Conservation (phyloP, 2,888 invertebrate genomes). For the Cepaea hortensis region DNA sequence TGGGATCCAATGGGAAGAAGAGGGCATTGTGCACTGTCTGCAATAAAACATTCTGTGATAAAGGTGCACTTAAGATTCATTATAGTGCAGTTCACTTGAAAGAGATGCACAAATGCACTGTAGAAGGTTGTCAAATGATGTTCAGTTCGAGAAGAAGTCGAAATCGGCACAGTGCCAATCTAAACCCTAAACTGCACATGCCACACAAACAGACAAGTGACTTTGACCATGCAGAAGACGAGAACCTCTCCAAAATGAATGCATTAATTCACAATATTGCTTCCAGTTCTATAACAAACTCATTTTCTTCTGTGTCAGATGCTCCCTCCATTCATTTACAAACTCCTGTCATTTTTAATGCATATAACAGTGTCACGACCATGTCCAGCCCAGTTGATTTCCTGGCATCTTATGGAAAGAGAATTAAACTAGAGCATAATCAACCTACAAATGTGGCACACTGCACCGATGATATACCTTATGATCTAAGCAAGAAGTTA, state of each 20-base stretch:
- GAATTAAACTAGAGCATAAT: conserved; percentile 62
- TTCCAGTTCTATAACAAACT: conserved; percentile 56
- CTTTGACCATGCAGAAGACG: conserved; percentile 80
- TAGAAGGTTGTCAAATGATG: conserved; percentile 99
- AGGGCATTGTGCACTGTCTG: conserved; percentile 98
- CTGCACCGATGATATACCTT: conserved; percentile 31
- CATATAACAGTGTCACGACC: conserved; percentile 60
- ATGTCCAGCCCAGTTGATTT: conserved; percentile 64
- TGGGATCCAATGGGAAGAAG: conserved; percentile 83
- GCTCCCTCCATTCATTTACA: conserved; percentile 49
- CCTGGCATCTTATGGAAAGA: conserved; percentile 66
- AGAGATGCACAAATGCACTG: conserved; percentile 99
- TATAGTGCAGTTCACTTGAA: conserved; percentile 98
- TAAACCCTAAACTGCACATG: conserved; percentile 92
- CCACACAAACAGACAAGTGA: conserved; percentile 91
- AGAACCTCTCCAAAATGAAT: conserved; percentile 9
- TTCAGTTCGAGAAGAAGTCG: conserved; percentile 88
- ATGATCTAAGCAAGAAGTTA: conserved; percentile 43
- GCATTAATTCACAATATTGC: conserved; percentile 45
- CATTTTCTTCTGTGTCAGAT: conserved; percentile 60
- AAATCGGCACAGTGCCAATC: conserved; percentile 93
- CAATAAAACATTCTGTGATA: conserved; percentile 99
- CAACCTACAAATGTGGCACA: conserved; percentile 48
- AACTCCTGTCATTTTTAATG: conserved; percentile 9
- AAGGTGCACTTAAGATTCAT: conserved; percentile 98